phyloP scores from a whole-genome alignment of 2,888 invertebrate species.

The Andrena minutula region DNA sequence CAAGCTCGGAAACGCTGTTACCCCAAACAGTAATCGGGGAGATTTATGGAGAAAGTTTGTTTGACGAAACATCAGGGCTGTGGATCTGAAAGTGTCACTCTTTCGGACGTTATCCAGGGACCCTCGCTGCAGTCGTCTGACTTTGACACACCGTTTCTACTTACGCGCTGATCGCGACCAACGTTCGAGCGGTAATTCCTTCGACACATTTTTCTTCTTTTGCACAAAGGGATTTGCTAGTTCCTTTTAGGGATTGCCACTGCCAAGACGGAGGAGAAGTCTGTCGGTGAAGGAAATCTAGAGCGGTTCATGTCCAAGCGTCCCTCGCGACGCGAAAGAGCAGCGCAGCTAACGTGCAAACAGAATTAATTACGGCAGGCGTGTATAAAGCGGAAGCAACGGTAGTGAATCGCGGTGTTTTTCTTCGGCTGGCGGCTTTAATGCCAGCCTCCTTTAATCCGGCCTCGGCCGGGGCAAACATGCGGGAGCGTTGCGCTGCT shows the following conservation, averaged over 20 bases:
- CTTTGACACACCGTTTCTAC: background rate
- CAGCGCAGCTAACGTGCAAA: conserved; percentile 22
- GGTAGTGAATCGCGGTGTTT: conserved; percentile 21
- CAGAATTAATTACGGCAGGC: conserved; percentile 28
- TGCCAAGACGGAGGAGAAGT: background rate
- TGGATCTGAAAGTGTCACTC: background rate
- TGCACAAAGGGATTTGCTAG: background rate
- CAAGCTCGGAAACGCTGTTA: background rate
- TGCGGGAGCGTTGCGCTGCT: conserved; percentile 39
- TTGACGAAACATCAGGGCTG: background rate
- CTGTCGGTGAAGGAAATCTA: background rate
- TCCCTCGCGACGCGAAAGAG: background rate
- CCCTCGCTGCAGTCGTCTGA: background rate
- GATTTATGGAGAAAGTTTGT: background rate
- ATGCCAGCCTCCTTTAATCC: conserved; percentile 57
- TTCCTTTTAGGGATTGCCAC: background rate
- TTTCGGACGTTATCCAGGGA: too few relatives aligned
- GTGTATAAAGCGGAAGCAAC: conserved; percentile 21
- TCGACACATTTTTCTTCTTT: too few relatives aligned
- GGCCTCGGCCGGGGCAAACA: conserved; percentile 28
- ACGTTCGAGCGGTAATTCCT: too few relatives aligned
- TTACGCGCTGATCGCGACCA: background rate
- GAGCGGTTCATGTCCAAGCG: background rate
- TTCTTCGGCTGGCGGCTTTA: conserved; percentile 47
- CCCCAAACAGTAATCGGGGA: too few relatives aligned